Conservation (phyloP, 2,113 vertebrate species). For the Psilopogon haemacephalus region DNA sequence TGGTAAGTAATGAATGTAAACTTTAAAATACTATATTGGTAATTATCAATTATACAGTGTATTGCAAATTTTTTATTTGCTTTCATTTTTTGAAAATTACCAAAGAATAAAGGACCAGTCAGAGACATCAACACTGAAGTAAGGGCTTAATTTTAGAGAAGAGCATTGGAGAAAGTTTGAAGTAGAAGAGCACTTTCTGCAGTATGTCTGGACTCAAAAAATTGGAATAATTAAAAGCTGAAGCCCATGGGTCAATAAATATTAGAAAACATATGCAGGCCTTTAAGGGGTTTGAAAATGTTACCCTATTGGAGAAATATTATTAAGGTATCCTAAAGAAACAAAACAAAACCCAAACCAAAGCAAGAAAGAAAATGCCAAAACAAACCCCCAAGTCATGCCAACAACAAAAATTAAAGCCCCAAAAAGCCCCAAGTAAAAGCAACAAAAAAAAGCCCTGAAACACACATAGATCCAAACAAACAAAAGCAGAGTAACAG, state of each 20-base stretch:
- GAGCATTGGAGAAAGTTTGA: neutral
- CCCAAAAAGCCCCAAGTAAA: neutral
- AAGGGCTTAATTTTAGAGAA: neutral
- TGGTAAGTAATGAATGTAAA: neutral
- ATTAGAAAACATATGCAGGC: neutral
- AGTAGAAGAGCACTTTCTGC: neutral
- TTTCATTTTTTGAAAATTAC: neutral
- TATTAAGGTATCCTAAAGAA: neutral
- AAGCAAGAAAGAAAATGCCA: too few species aligned
- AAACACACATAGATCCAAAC: too few species aligned
- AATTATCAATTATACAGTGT: neutral
- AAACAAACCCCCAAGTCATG: too few species aligned
- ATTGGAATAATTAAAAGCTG: neutral
- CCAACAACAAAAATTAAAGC: neutral
- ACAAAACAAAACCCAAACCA: neutral
- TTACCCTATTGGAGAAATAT: neutral
- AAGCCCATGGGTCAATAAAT: neutral
- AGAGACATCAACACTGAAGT: neutral
- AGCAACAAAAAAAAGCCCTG: fast-evolving
- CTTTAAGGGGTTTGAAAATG: neutral
- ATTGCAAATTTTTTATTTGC: neutral
- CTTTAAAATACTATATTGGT: neutral
- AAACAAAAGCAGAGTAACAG: too few species aligned
- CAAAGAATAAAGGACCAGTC: neutral
- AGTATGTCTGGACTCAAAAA: neutral